Base-by-base conservation (phyloP, 2,888 invertebrate species). In the Xylocampa areola region DNA sequence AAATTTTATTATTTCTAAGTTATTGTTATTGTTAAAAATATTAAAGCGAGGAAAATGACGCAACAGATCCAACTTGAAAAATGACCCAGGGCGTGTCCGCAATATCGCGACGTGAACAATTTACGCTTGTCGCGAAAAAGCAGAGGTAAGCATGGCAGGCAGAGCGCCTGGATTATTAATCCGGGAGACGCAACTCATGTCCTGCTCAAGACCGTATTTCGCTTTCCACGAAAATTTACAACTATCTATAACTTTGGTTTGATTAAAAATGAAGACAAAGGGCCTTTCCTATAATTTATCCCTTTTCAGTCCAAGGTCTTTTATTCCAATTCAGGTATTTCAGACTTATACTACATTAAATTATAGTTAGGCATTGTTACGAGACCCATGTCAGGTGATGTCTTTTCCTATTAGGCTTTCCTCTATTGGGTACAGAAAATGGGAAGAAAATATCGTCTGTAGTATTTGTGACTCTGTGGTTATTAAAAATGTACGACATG, bases 311-410 rank as follows among this genome's bases (percentile, higher is more conserved):
- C 36, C 37, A 50, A 67, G 23, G 25, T 29, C 17, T 25, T 57
- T 55, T 32, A 47, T 58, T 58, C 41, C 44, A 65, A 44, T 63
- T 44, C 47, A 64, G 52, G 35, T 49, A 35, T 35, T 50, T 36
- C 40, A 58, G 45, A 44, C 59, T 59, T 66, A 76, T 80, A 81
- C 79, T 77, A 75, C 79, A 67, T 64, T 52, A n/a, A n/a, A n/a
- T n/a, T n/a, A n/a, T n/a, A n/a, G n/a, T n/a, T 52, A 44, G 78
- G 74, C 78, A 83, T 79, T 73, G 76, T 80, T 78, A 77, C 71
- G 40, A 64, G 52, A 81, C 82, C 83, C 80, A 63, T 66, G 79
- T 83, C 81, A 77, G 41, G 8, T 40, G 39, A 59, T 55, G 65
- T 69, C 73, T 73, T 76, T 72, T 77, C 77, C 70, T 75, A 76